Evolutionary conservation across 2,113 vertebrate species (phyloP).

Genomic region (Gnathonemus longibarbis): DNA sequence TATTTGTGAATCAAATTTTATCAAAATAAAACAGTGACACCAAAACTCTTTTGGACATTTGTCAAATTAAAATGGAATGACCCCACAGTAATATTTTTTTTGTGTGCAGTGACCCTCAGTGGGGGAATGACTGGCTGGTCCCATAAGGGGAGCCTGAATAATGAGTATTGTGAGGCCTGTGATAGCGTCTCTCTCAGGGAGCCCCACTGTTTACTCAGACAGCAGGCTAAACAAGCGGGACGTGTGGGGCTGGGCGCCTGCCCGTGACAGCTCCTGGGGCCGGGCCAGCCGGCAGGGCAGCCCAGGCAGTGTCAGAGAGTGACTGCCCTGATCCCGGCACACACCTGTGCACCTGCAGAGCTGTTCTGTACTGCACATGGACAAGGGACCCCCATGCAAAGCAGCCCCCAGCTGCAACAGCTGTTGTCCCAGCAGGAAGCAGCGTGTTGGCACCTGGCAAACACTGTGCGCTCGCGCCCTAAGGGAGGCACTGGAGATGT

Average conservation of each 20-base stretch:
- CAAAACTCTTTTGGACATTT: background rate
- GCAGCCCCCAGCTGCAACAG: constrained; percentile 42
- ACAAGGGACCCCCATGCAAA: constrained; percentile 28
- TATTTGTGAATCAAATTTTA: background rate
- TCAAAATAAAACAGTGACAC: background rate
- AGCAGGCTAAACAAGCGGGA: constrained; percentile 51
- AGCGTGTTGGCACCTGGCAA: background rate
- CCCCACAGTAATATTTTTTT: background rate
- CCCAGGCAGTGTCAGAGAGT: constrained; percentile 23
- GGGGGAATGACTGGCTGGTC: constrained; percentile 7
- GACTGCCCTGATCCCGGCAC: constrained; percentile 32
- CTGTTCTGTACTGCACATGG: constrained; percentile 30
- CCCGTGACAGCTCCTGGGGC: constrained; percentile 28
- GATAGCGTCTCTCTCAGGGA: constrained; percentile 42
- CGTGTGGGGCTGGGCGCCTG: constrained; percentile 27
- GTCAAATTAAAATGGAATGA: background rate
- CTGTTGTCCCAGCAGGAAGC: constrained; percentile 45
- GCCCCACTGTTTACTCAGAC: constrained; percentile 57
- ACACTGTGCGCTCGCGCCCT: background rate
- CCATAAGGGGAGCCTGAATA: constrained; percentile 34
- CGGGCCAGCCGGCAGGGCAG: constrained; percentile 34
- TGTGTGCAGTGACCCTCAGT: background rate
- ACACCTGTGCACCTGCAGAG: constrained; percentile 47
- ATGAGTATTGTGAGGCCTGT: constrained; percentile 58
- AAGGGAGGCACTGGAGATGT: background rate